phyloP scores from a whole-genome alignment of 2,888 invertebrate genomes.

The Drosophila mimica region DNA sequence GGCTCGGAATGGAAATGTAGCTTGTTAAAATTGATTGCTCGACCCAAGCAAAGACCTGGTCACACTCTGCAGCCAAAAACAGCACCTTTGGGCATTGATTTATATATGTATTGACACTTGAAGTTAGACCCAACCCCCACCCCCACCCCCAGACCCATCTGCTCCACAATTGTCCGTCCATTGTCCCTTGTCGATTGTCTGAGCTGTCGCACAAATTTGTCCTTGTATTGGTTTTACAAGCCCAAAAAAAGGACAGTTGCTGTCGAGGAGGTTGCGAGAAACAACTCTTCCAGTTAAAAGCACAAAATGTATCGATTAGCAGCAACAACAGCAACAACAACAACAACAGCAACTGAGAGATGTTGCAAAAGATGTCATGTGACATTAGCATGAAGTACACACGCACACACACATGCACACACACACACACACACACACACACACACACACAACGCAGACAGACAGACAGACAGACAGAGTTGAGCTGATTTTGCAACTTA shows the following conservation, averaged over 20 bases:
- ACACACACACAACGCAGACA: background rate
- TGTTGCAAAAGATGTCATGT: slow-evolving; percentile 26
- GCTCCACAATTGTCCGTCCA: slow-evolving; percentile 1
- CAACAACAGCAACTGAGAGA: slow-evolving; percentile 11
- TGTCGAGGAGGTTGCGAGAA: background rate
- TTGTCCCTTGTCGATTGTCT: slow-evolving; percentile 25
- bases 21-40: slow-evolving; percentile 76
- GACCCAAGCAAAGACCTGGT: slow-evolving; percentile 27
- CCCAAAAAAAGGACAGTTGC: slow-evolving; percentile 34
- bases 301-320: slow-evolving; percentile 58
- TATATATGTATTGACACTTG: slow-evolving; percentile 77
- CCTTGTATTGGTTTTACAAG: slow-evolving; percentile 76
- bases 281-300: slow-evolving; percentile 42
- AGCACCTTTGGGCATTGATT: slow-evolving; percentile 72
- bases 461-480: background rate
- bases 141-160: background rate
- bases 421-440: background rate
- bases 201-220: slow-evolving; percentile 67
- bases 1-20: slow-evolving; percentile 20
- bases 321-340: slow-evolving; percentile 29
- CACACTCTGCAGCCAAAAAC: slow-evolving; percentile 33
- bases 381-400: slow-evolving; percentile 20
- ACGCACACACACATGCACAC: background rate
- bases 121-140: slow-evolving; percentile 26
- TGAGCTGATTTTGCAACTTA: slow-evolving; percentile 3